Percentiles rank a stretch among this genome's conserved stretches.
Conservation (phyloP, 2,113 vertebrate species). For the Anoura caudifer region DNA sequence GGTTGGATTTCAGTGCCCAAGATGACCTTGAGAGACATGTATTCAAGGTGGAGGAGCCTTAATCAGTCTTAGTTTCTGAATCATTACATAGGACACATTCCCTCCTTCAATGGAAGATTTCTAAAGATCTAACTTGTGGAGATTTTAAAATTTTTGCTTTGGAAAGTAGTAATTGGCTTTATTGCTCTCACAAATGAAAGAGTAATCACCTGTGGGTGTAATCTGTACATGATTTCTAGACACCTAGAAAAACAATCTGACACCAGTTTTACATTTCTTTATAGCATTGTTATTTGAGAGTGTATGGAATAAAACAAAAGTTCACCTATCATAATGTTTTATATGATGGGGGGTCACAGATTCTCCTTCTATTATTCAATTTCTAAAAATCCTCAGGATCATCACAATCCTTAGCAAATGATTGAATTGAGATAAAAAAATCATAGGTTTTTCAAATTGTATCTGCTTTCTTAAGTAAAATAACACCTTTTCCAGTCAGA, state of each 20-base stretch:
- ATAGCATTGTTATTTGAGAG: slow-evolving; percentile 24
- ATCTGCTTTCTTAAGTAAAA: background rate
- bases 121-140: background rate
- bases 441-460: background rate
- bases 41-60: background rate
- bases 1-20: background rate
- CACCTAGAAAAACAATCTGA: background rate
- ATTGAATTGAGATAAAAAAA: slow-evolving; percentile 1
- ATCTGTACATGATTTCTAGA: background rate
- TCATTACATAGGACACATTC: background rate
- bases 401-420: slow-evolving; percentile 3
- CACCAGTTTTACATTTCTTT: background rate
- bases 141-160: background rate
- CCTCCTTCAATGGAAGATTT: background rate
- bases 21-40: background rate
- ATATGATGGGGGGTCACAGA: background rate
- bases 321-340: background rate
- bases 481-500: background rate
- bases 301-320: background rate
- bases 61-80: background rate
- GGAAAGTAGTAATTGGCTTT: slow-evolving; percentile 14
- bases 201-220: slow-evolving; percentile 28
- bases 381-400: background rate
- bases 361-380: background rate
- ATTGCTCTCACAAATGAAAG: background rate